Evolutionary conservation across 1,140 invertebrate species (phyloP), one percentile per base, ranked within the genome.

Genomic region (Pissodes strobi): DNA sequence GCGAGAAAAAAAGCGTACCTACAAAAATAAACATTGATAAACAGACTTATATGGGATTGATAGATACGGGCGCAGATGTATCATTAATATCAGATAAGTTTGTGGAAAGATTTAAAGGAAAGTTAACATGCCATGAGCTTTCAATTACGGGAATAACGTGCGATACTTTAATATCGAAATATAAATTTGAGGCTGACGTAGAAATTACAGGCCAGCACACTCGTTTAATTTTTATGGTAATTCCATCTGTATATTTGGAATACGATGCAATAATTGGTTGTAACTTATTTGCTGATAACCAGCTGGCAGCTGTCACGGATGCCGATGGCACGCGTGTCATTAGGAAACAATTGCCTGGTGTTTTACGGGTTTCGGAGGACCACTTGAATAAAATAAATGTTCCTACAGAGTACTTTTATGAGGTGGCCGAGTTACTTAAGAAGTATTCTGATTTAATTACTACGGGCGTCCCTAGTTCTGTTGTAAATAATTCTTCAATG

Each of bases 401-500:
- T 34, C 49, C n/a, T 8, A 18, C 25, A 15, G 25, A 9, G 19
- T 34, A 27, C 30, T 6, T 3, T 4, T 4, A 6, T 6, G 49
- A 52, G 2, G 6, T 52, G 2, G 10, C 18, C 3, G 30, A 52
- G 2, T 3, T 52, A 10, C 15, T 52, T 9, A 5, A 6, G 3
- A 30, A 22, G n/a, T 60, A 38, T 19, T 15, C n/a, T 5, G 30
- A 48, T 23, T 17, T 60, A 5, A 49, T 60, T 23, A 19, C 45
- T 8, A 48, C 45, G 10, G 30, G 57, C 8, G 34, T 27, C 18
- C 10, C 23, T 43, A 22, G 12, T 38, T 17, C 19, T 9, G 9
- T 6, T 22, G 61, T 64, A 12, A 64, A 55, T 23, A 55, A 56
- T 48, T n/a, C 49, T 12, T 21, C 13, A n/a, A 27, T 41, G 18